These are phyloP conservation scores for Gobius niger DNA, from an alignment of 2,113 vertebrate species.

Conservation along the genomic window DNA sequence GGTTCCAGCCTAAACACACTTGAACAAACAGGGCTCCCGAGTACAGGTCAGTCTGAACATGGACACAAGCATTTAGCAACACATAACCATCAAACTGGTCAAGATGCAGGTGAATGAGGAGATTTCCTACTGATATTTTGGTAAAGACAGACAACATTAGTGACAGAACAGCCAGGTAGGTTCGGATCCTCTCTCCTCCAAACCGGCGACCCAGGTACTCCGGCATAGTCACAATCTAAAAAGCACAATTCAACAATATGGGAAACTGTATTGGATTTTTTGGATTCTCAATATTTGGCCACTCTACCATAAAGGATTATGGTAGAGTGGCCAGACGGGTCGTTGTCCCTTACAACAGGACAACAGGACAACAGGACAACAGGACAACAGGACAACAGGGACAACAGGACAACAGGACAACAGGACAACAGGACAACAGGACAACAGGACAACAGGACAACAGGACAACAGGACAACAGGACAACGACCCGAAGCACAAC, in stretches of 20 bases:
- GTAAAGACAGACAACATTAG: conserved; percentile 91
- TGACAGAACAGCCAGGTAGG: conserved; percentile 84
- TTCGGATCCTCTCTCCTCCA: conserved; percentile 85
- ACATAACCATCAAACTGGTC: neutral
- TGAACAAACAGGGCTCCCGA: conserved; percentile 88
- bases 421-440: no score
- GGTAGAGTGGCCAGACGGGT: no score
- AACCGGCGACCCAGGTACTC: conserved; percentile 89
- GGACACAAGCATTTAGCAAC: conserved; percentile 9
- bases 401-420: no score
- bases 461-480: no score
- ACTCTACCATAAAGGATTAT: no score
- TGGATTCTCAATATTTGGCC: no score
- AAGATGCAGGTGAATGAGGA: neutral
- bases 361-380: no score
- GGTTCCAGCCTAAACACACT: conserved; percentile 92
- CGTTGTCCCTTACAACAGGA: no score
- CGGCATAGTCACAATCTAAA: conserved; percentile 89
- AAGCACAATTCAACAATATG: neutral
- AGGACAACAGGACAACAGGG: no score
- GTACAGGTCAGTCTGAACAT: conserved; percentile 85
- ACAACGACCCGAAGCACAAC: no score
- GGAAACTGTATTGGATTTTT: no score
- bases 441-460: no score
- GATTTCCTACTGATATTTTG: conserved; percentile 89